Evolutionary conservation across 1,140 invertebrate species (phyloP).

Genomic region (Magallana ariakensis): DNA sequence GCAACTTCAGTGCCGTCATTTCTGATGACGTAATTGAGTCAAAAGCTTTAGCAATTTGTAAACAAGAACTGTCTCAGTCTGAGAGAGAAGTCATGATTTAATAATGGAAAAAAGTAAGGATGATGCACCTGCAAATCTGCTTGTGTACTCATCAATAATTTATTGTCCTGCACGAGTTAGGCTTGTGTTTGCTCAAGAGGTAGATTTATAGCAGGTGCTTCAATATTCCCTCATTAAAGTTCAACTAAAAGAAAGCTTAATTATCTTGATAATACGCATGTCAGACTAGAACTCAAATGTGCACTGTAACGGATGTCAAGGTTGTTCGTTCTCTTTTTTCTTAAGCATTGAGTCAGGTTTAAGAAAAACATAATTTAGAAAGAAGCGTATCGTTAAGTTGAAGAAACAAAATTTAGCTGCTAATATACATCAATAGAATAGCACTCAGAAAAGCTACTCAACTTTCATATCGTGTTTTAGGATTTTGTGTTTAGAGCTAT

Average conservation of each 20-base stretch:
- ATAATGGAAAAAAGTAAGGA: background rate
- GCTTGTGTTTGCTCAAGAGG: slow-evolving; percentile 13
- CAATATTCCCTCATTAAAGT: background rate
- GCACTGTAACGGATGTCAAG: too few species aligned
- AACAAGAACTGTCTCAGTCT: background rate
- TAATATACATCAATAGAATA: too few species aligned
- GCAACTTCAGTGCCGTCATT: background rate
- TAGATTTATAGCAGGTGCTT: slow-evolving; percentile 6
- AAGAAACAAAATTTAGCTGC: too few species aligned
- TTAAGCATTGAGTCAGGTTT: too few species aligned
- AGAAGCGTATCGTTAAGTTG: too few species aligned
- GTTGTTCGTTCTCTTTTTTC: too few species aligned
- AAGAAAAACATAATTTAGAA: too few species aligned
- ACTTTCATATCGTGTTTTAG: too few species aligned
- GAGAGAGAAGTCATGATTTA: background rate
- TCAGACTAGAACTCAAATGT: background rate
- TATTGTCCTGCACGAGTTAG: background rate
- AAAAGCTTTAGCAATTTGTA: background rate
- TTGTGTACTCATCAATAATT: slow-evolving; percentile 8
- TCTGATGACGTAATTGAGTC: slow-evolving; percentile 25
- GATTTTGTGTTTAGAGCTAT: too few species aligned
- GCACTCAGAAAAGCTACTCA: too few species aligned
- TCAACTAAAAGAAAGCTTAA: background rate
- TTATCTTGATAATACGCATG: background rate
- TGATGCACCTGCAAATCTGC: background rate